These are phyloP conservation scores for Meiosimyza decipiens DNA, from an alignment of 2,888 invertebrate genomes.

Conservation along the genomic window DNA sequence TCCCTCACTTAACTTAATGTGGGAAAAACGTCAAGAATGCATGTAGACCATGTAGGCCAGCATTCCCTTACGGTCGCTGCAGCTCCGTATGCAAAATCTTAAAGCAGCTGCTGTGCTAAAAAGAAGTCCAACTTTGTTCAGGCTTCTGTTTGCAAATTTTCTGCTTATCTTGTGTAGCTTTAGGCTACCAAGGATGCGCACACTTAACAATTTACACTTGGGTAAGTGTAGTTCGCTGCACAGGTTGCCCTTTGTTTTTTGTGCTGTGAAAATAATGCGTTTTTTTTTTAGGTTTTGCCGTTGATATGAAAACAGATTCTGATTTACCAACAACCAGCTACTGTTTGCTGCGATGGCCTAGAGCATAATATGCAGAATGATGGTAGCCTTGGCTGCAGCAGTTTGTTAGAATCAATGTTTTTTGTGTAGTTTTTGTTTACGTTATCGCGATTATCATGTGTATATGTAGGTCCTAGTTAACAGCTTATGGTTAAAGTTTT, in stretches of 20 bases:
- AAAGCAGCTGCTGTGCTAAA: no score
- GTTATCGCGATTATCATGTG: conserved; percentile 45
- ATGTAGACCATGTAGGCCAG: conserved; percentile 39
- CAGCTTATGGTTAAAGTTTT: no score
- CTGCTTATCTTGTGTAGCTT: conserved; percentile 42
- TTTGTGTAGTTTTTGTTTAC: conserved; percentile 30
- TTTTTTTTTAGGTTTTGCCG: conserved; percentile 2
- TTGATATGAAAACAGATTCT: conserved; percentile 18
- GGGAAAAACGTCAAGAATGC: conserved; percentile 63
- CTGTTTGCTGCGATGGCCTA: conserved; percentile 42
- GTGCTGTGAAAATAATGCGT: conserved; percentile 1
- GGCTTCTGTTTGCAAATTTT: conserved; percentile 51
- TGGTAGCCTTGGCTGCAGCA: conserved; percentile 41
- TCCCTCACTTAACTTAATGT: conserved; percentile 52
- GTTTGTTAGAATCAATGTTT: conserved; percentile 36
- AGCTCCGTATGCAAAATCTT: conserved; percentile 11
- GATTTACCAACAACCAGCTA: conserved; percentile 10
- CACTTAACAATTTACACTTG: conserved; percentile 43
- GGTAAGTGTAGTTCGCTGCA: conserved; percentile 14
- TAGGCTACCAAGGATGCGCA: conserved; percentile 37
- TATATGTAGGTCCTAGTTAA: not conserved
- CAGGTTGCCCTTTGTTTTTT: not conserved
- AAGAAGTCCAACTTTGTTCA: not conserved
- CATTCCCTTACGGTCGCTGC: not conserved
- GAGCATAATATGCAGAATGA: conserved; percentile 46